Evolutionary conservation across 2,888 invertebrate species (phyloP), one percentile per base, ranked within the genome.

Genomic region (Chouioia cunea): DNA sequence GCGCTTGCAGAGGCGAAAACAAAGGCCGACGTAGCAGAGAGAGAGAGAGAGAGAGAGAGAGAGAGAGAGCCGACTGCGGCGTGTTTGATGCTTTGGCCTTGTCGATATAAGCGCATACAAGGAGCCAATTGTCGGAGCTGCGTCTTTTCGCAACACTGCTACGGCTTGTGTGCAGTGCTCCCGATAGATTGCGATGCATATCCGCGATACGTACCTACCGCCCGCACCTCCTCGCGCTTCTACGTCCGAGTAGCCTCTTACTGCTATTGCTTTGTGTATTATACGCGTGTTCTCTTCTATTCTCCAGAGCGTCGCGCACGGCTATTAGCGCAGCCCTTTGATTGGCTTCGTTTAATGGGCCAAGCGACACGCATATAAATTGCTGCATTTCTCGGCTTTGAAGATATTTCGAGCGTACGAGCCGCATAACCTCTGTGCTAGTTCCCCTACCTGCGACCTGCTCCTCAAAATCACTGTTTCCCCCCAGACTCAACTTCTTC

Each of bases 261-360:
- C n/a, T 53, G 20, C 59, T 27, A 20, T 27, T 15, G 23, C 59
- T n/a, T n/a, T n/a, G n/a, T n/a, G n/a, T n/a, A n/a, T n/a, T n/a
- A n/a, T n/a, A n/a, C n/a, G n/a, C n/a, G n/a, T n/a, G n/a, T n/a
- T n/a, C n/a, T n/a, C n/a, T n/a, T n/a, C 36, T 10, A 36, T 36
- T 36, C 36, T 36, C 36, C 36, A n/a, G n/a, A 27, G 69, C 53
- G 36, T 48, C 58, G 70, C 48, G 62, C 77, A 75, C 75, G 74
- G 79, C 82, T 83, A 84, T 84, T 85, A 83, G 81, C 82, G 76
- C 76, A 77, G 81, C 81, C 6, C 27, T 84, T 83, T 85, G 84
- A 85, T 85, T 84, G 83, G 82, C 81, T 80, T 76, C 78, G 81
- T 80, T 84, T 84, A 84, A 85, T 83, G 83, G 80, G 76, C 80